Evolutionary conservation across 2,113 vertebrate species (phyloP), one percentile per base, ranked within the genome.

Genomic region (Drymodes brunneopygia): DNA sequence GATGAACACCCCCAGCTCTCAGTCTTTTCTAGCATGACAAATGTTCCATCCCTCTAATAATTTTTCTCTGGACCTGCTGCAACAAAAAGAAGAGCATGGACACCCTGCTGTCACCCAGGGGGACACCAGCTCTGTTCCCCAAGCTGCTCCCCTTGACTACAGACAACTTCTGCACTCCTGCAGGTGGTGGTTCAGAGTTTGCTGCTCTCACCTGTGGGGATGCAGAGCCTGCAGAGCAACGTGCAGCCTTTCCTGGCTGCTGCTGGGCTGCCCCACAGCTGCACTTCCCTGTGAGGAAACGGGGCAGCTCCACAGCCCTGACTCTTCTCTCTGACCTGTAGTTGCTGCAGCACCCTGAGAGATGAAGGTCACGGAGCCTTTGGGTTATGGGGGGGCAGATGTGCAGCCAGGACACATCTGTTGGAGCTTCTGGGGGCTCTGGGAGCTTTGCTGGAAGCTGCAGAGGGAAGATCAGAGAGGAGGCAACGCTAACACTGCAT

Each of bases 221-320:
- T 6, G 54, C 3, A n/a, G 48, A 51, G 5, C 20, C 50, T 73
- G 40, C 74, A 61, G 60, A 18, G 16, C 36, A 14, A 2, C 2
- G 17, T 33, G 27, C 13, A 78, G 35, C 18, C 13, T 4, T 21
- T 64, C 11, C 4, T 7, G 19, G 44, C 12, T 48, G 12, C 35
- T 67, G 4, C 24, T 40, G 48, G 11, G 18, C 53, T 62, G 24
- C 69, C 54, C 44, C 28, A 48, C 15, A 28, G 42, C 35, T 44
- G 64, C 25, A 6, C 20, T 50, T 36, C 4, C 19, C 12, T 1
- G 6, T 7, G 31, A 66, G 24, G 24, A n/a, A 61, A 48, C 0
- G 1, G 11, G 9, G 44, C 3, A 29, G 18, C 33, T 79, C 23
- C 75, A 48, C 38, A 75, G 62, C 35, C 8, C n/a, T 62, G 61